Evolutionary conservation across 2,113 vertebrate genomes (phyloP).

Genomic region (Otolemur garnettii): DNA sequence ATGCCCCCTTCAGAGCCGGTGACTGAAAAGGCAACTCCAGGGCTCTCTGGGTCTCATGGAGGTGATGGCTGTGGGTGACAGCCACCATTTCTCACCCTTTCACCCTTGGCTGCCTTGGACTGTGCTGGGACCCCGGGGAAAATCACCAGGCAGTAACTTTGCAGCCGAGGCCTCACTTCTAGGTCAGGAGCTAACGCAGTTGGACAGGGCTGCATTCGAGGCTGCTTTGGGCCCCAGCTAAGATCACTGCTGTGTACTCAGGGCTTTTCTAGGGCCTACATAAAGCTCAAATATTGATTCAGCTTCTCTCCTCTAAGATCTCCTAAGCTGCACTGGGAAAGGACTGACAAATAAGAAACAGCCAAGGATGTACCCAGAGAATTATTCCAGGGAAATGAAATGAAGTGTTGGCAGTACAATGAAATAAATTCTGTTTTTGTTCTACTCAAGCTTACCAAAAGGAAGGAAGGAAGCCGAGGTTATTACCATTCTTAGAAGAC

Average conservation of each 20-base stretch:
- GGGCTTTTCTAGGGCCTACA: slow-evolving; percentile 33
- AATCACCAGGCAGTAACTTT: neutral
- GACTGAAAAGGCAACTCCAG: neutral
- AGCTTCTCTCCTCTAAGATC: slow-evolving; percentile 68
- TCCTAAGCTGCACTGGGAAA: slow-evolving; percentile 70
- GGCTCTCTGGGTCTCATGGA: neutral
- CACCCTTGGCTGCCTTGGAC: neutral
- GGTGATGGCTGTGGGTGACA: neutral
- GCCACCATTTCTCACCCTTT: neutral
- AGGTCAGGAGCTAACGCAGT: neutral
- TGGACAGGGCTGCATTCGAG: neutral
- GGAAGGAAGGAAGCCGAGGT: slow-evolving; percentile 66
- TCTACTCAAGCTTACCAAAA: slow-evolving; percentile 58
- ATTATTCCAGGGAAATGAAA: slow-evolving; percentile 71
- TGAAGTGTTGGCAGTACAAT: slow-evolving; percentile 74
- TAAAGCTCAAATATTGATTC: slow-evolving; percentile 74
- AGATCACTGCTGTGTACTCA: slow-evolving; percentile 26
- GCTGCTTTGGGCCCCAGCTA: neutral
- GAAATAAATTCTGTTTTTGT: slow-evolving; percentile 64
- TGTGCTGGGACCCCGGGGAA: neutral
- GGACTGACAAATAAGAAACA: slow-evolving; percentile 73
- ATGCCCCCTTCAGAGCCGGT: neutral
- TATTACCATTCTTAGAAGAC: slow-evolving; percentile 61
- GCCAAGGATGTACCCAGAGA: slow-evolving; percentile 57
- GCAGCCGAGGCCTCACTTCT: neutral